Percentiles rank a stretch among this genome's conserved stretches.
Conservation (phyloP, 2,888 invertebrate species). For the Sacculina carcini region DNA sequence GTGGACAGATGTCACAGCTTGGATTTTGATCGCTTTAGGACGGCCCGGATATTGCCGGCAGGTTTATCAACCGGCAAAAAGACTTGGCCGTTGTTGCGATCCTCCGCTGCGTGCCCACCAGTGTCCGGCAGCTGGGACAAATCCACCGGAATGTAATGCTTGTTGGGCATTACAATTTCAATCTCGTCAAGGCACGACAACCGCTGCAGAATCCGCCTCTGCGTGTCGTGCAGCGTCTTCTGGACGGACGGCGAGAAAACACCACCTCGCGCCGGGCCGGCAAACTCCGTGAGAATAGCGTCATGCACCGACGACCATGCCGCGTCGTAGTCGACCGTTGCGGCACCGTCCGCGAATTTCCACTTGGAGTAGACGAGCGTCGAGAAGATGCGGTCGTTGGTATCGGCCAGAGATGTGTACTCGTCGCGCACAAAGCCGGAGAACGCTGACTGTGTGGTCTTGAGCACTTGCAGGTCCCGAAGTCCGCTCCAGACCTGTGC, state of each 20-base stretch:
- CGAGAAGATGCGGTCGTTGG: conserved; percentile 47
- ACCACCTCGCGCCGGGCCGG: conserved; percentile 42
- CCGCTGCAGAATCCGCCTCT: conserved; percentile 37
- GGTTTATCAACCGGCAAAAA: conserved; percentile 52
- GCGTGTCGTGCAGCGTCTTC: conserved; percentile 43
- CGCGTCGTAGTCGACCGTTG: conserved; percentile 38
- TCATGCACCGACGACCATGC: conserved; percentile 41
- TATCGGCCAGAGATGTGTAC: conserved; percentile 44
- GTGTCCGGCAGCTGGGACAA: conserved; percentile 37
- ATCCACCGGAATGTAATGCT: conserved; percentile 48
- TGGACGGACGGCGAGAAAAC: conserved; percentile 51
- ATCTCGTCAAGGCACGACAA: conserved; percentile 40
- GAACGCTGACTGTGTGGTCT: conserved; percentile 55
- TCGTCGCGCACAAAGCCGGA: conserved; percentile 52
- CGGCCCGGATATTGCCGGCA: conserved; percentile 44
- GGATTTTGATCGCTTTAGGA: conserved; percentile 27
- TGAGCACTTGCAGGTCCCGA: conserved; percentile 33
- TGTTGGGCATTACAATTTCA: conserved; percentile 53
- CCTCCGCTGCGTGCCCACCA: conserved; percentile 17
- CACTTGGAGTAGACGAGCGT: conserved; percentile 46
- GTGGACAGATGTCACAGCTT: neutral
- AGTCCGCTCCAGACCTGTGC: conserved; percentile 9
- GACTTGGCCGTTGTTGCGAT: conserved; percentile 42
- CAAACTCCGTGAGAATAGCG: conserved; percentile 43
- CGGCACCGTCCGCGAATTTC: conserved; percentile 36